Base-by-base conservation (phyloP, 1,140 invertebrate genomes). In the Zophobas atratus region DNA sequence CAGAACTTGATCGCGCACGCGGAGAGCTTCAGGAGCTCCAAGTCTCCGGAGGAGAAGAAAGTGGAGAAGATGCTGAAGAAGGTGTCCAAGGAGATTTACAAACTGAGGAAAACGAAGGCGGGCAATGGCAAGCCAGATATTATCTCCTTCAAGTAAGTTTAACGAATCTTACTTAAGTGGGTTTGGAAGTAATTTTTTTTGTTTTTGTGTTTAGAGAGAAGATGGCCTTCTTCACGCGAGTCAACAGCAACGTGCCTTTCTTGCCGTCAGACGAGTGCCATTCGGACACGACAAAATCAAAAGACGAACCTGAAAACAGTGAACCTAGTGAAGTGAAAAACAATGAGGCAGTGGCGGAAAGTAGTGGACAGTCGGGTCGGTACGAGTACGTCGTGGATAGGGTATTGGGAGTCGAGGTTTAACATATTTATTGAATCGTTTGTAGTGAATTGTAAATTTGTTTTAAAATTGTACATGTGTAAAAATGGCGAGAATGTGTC, bases 171-270 rank as follows among this genome's bases (percentile, higher is more conserved):
- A 1, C 41, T 4, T 39, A 36, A 73, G 2, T 75, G 8, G 20
- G 33, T 6, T 71, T 35, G 20, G 8, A 39, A 49, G 32, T 48
- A 35, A 48, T 57, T 39, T 39, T 6, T 78, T 67, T 83, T 79
- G 77, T 79, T 81, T 77, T 89, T 90, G 34, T 20, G 20, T 20
- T 20, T 88, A 97, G 96, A 89, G 96, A 97, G 88, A 98, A 97
- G 87, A 98, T 98, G 92, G 95, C 96, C 6, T 98, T 98, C 87
- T 97, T 98, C 85, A 97, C 96, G 1, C 90, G 93, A 76, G 90
- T 93, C 2, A 95, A 94, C 82, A 84, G 93, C 33, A 93, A 90
- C 77, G 92, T 96, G 80, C 94, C 95, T 73, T 90, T 94, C 46
- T 86, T 95, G 67, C 93, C 94, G 51, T 88, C 90, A 39, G 93